Evolutionary conservation across 1,140 invertebrate genomes (phyloP).

Genomic region (Magallana ariakensis): DNA sequence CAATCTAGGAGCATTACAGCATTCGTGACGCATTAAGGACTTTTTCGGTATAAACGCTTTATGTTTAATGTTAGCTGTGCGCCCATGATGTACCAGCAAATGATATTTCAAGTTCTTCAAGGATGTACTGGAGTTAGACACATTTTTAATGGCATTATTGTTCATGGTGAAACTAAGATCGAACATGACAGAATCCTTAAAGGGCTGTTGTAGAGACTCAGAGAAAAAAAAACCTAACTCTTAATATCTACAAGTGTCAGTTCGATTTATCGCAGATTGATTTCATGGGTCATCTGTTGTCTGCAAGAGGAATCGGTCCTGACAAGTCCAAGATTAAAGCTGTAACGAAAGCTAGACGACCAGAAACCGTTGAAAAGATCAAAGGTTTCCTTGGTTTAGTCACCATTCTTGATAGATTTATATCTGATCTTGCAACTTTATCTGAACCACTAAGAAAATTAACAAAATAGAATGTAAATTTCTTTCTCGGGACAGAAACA

Average conservation of each 20-base stretch:
- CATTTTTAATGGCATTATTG: constrained; percentile 63
- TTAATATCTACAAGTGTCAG: constrained; percentile 62
- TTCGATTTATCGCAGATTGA: constrained; percentile 50
- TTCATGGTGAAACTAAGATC: constrained; percentile 56
- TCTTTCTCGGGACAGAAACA: background rate
- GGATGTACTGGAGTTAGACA: constrained; percentile 55
- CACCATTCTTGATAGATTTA: constrained; percentile 57
- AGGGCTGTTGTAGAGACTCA: constrained; percentile 52
- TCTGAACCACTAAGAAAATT: background rate
- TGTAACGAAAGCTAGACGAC: constrained; percentile 49
- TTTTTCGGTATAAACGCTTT: constrained; percentile 59
- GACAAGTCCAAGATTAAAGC: constrained; percentile 46
- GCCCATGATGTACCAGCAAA: constrained; percentile 59
- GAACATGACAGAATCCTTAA: constrained; percentile 54
- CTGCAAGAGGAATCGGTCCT: constrained; percentile 52
- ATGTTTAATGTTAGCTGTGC: constrained; percentile 60
- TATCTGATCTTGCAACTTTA: constrained; percentile 43
- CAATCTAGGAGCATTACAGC: constrained; percentile 58
- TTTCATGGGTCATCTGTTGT: constrained; percentile 65
- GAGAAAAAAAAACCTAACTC: constrained; percentile 52
- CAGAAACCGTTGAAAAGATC: constrained; percentile 51
- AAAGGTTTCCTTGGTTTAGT: constrained; percentile 63
- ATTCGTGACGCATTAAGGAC: constrained; percentile 58
- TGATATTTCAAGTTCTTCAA: constrained; percentile 50
- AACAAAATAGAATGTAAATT: constrained; percentile 8